Percentiles rank a stretch among this genome's conserved stretches.
Evolutionary conservation across 92 coral and sea anemone species (phyloP).

Genomic region (Phymanthus crucifer): DNA sequence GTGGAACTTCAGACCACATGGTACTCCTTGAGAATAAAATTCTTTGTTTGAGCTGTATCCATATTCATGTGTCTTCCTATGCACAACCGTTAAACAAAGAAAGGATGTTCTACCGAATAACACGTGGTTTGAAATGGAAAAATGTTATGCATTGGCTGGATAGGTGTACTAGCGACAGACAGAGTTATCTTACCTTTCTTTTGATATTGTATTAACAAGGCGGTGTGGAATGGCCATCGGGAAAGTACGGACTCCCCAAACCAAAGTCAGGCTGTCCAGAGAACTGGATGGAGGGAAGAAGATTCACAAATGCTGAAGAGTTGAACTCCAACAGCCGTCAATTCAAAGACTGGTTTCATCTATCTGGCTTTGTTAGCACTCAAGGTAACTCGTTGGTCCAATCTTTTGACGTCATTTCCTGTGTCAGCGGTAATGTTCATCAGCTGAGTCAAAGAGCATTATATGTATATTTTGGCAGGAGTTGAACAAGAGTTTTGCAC

Average conservation of each 20-base stretch:
- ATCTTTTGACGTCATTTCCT: not conserved
- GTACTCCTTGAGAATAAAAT: too few species aligned
- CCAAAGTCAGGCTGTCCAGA: constrained; percentile 80
- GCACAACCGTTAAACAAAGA: too few species aligned
- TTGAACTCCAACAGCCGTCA: constrained; percentile 36
- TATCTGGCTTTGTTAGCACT: constrained; percentile 63
- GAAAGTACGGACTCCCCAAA: constrained; percentile 78
- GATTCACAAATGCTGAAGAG: constrained; percentile 58
- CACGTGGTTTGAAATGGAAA: too few species aligned
- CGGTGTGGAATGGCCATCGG: constrained; percentile 66
- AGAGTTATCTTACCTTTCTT: constrained; percentile 1
- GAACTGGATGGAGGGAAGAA: constrained; percentile 75
- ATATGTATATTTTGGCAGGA: constrained; percentile 34
- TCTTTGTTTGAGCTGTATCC: too few species aligned
- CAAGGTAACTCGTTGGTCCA: constrained; percentile 50
- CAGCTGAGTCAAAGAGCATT: not conserved
- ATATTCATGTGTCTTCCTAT: too few species aligned
- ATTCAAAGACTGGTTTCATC: constrained; percentile 56
- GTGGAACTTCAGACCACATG: too few species aligned
- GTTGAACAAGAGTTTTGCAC: constrained; percentile 87
- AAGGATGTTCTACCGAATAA: too few species aligned
- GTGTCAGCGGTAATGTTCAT: not conserved
- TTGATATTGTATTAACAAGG: not conserved
- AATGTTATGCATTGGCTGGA: too few species aligned
- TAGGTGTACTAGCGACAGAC: too few species aligned